These are phyloP conservation scores for Camponotus floridanus DNA, from an alignment of 1,140 invertebrate species.

Conservation along the genomic window DNA sequence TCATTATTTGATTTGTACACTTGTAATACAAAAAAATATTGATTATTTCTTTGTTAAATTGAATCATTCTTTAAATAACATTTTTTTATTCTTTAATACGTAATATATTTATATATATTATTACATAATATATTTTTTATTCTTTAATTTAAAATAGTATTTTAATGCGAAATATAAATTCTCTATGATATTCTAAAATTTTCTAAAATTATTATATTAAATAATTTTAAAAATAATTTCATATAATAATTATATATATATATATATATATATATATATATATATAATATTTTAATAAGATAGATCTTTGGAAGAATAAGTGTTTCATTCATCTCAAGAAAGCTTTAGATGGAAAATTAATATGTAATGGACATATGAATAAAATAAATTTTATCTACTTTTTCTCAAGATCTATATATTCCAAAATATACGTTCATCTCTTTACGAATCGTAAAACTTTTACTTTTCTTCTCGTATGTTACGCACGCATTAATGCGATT, in stretches of 20 bases:
- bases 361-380: background rate
- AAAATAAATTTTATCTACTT: background rate
- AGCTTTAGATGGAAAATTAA: background rate
- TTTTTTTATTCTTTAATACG: background rate
- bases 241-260: background rate
- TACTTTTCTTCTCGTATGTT: background rate
- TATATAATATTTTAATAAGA: background rate
- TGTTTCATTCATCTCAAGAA: constrained; percentile 9
- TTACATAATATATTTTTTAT: no score
- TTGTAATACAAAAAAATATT: background rate
- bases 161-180: background rate
- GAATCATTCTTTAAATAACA: background rate
- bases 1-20: background rate
- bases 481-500: background rate
- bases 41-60: background rate
- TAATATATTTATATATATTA: no score
- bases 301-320: background rate
- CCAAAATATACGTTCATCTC: constrained; percentile 5
- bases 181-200: background rate
- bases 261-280: background rate
- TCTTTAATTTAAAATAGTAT: no score
- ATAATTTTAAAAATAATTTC: no score
- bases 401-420: background rate
- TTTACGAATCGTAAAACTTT: background rate
- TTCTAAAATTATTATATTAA: no score